Evolutionary conservation across 2,113 vertebrate species (phyloP).

Genomic region (Nanger granti): DNA sequence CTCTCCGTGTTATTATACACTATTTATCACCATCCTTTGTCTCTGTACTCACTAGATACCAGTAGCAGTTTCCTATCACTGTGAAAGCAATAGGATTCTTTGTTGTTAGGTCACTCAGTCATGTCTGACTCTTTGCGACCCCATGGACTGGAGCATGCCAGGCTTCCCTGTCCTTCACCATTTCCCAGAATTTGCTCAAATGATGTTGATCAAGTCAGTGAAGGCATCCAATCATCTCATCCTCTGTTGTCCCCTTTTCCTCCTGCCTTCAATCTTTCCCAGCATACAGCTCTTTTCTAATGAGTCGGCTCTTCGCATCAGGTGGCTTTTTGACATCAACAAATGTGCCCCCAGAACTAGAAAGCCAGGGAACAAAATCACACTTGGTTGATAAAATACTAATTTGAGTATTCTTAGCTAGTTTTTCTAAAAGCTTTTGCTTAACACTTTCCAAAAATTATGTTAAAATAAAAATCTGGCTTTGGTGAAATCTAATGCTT

Average conservation of each 20-base stretch:
- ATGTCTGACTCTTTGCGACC: background rate
- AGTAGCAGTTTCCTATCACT: background rate
- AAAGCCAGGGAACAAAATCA: background rate
- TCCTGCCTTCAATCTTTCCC: background rate
- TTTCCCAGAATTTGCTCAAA: background rate
- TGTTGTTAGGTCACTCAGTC: background rate
- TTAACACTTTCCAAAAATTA: background rate
- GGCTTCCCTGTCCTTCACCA: background rate
- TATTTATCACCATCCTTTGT: background rate
- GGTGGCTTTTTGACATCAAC: background rate
- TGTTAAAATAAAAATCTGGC: slow-evolving; percentile 32
- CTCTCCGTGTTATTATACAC: background rate
- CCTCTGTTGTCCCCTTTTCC: background rate
- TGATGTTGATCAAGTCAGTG: background rate
- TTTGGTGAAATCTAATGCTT: slow-evolving; percentile 38
- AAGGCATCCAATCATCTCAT: background rate
- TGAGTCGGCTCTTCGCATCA: background rate
- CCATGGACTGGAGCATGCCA: background rate
- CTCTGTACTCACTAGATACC: background rate
- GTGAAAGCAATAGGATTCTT: background rate
- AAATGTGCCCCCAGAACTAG: background rate
- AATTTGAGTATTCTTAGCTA: background rate
- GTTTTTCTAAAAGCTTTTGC: background rate
- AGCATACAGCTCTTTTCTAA: background rate
- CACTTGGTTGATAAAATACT: background rate